Percentiles rank a stretch among this genome's conserved stretches.
Conservation (phyloP, 2,113 vertebrate genomes). For the Urocolius indicus region DNA sequence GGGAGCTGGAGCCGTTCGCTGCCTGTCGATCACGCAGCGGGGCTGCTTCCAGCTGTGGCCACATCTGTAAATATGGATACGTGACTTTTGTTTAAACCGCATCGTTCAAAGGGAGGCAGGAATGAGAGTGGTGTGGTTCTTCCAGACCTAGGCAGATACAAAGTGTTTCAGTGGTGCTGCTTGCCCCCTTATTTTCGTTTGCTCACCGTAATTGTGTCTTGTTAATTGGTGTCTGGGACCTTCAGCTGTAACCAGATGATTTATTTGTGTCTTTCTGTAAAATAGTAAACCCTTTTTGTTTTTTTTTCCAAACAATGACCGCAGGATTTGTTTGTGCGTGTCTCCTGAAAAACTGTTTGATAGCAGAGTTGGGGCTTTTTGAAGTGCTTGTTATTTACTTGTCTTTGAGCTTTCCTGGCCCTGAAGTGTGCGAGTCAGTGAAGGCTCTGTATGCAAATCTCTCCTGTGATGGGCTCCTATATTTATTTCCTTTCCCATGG, state of each 20-base stretch:
- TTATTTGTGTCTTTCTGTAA: not conserved
- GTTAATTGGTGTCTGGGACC: not conserved
- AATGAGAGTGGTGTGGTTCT: not conserved
- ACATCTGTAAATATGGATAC: not conserved
- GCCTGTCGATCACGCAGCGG: not conserved
- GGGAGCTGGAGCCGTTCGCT: not conserved
- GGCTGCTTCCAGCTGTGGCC: not conserved
- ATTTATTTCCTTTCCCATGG: conserved; percentile 21
- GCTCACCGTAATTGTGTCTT: accelerated
- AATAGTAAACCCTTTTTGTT: not conserved
- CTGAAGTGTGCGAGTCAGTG: not conserved
- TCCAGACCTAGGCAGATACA: not conserved
- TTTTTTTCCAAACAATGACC: not conserved
- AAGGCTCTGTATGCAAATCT: not conserved
- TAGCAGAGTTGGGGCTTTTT: not conserved
- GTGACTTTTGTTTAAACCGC: not conserved
- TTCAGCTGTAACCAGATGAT: not conserved
- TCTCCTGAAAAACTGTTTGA: not conserved
- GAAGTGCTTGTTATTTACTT: not conserved
- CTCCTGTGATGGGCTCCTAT: not conserved
- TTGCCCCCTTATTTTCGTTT: not conserved
- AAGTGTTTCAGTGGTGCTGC: not conserved
- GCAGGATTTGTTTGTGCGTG: not conserved
- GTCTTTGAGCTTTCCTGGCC: not conserved
- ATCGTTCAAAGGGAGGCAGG: not conserved